phyloP scores from a whole-genome alignment of 2,888 invertebrate species.

The Drosophila testacea region DNA sequence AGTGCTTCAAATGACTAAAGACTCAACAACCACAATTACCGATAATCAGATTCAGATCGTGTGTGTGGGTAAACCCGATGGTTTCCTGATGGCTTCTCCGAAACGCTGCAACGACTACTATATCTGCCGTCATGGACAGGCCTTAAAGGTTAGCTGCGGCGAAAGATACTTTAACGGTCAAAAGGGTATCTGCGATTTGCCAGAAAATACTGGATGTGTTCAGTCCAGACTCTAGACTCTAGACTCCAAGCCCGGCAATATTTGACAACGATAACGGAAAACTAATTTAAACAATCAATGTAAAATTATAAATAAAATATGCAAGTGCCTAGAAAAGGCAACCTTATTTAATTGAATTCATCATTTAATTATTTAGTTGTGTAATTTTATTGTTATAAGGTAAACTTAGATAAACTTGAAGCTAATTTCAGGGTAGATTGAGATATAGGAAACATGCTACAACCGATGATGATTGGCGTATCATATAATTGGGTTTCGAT shows the following conservation, averaged over 20 bases:
- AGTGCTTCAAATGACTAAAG: constrained; percentile 20
- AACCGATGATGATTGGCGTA: too few relatives aligned
- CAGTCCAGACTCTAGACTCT: constrained; percentile 27
- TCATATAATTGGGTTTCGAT: too few relatives aligned
- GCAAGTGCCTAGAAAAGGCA: constrained; percentile 38
- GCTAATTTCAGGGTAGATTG: too few relatives aligned
- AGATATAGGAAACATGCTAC: too few relatives aligned
- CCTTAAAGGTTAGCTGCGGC: constrained; percentile 69
- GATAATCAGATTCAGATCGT: constrained; percentile 38
- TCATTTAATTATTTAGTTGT: neutral
- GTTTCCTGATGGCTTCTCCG: constrained; percentile 67
- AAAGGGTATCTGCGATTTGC: constrained; percentile 76
- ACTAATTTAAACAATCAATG: neutral
- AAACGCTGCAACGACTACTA: constrained; percentile 73
- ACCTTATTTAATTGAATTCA: neutral
- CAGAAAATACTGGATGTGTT: constrained; percentile 70
- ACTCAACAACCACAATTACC: neutral
- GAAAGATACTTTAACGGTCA: constrained; percentile 69
- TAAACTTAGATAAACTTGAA: too few relatives aligned
- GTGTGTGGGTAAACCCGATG: constrained; percentile 67
- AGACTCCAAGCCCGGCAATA: neutral
- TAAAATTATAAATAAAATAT: constrained; percentile 24
- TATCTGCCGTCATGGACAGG: constrained; percentile 63
- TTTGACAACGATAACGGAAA: constrained; percentile 3
- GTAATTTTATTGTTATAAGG: too few relatives aligned